Percentiles rank a stretch among this genome's conserved stretches.
These are phyloP conservation scores for Stenoptilia bipunctidactyla DNA, from an alignment of 2,888 invertebrate genomes.

Conservation along the genomic window DNA sequence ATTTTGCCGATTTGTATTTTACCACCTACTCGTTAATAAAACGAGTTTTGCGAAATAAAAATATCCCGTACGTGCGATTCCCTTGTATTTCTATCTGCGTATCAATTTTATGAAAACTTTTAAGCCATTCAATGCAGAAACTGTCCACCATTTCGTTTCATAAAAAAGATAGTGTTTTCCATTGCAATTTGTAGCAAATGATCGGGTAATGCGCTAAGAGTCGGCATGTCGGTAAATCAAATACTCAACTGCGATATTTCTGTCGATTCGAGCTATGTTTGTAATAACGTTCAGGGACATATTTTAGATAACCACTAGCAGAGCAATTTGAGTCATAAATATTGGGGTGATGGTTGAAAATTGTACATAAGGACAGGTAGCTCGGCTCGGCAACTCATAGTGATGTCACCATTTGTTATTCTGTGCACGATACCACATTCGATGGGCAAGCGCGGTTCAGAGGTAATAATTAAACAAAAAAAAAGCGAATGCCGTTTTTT, in stretches of 20 bases:
- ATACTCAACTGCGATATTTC: conserved; percentile 23
- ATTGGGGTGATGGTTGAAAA: conserved; percentile 23
- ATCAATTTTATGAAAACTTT: no score
- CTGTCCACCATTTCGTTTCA: neutral
- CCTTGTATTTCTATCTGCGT: no score
- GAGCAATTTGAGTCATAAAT: conserved; percentile 30
- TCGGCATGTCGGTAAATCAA: conserved; percentile 21
- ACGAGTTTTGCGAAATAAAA: no score
- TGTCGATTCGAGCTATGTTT: conserved; percentile 28
- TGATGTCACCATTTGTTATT: conserved; percentile 65
- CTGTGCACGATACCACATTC: conserved; percentile 35
- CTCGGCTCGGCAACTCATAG: conserved; percentile 31
- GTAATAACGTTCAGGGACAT: conserved; percentile 37
- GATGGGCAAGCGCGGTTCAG: conserved; percentile 31
- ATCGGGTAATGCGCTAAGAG: conserved; percentile 3
- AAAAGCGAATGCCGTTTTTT: neutral
- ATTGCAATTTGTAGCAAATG: conserved; percentile 1
- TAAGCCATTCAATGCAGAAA: no score
- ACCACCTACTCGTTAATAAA: no score
- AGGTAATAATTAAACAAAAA: neutral
- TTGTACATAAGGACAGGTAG: conserved; percentile 20
- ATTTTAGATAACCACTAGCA: conserved; percentile 19
- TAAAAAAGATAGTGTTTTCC: neutral
- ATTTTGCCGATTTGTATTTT: no score
- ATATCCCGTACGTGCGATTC: no score